Base-by-base conservation (phyloP, 1,140 invertebrate species). In the Caenorhabditis briggsae region DNA sequence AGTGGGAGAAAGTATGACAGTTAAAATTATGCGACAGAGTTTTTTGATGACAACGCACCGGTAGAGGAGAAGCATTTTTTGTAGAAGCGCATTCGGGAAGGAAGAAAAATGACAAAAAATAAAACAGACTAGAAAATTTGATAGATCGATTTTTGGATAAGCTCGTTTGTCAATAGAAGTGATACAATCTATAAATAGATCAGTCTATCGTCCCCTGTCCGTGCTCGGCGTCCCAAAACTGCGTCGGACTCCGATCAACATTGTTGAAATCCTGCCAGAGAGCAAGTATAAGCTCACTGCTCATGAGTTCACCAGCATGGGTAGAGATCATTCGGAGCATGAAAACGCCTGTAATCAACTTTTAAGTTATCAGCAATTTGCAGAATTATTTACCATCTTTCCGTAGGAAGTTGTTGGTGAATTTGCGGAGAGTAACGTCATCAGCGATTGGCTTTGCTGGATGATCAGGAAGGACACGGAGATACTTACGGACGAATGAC, bases 221-320 rank as follows among this genome's bases (percentile, higher is more conserved):
- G 82, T 90, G 88, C 70, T 90, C 90, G 12, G 89, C 83, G 53
- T 91, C 90, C 90, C 90, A 90, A 70, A 90, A 90, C 61, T 90
- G 90, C 18, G 89, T 90, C 6, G 90, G 90, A n/a, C 90, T 89
- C 25, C 89, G 86, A 58, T 92, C 91, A 55, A 92, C 89, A 83
- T 92, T 92, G 88, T 92, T 92, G 86, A 92, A 92, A 86, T 92
- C 91, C 61, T 92, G 90, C 91, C 91, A 92, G 20, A 92, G 85
- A 7, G 91, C 92, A 48, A 92, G 83, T 23, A 92, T 92, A 86
- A 92, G 82, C 86, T 92, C 91, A 48, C 89, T 90, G 84, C 78
- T 90, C 92, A 92, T 92, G 48, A 92, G 87, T 83, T 92, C 91
- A 23, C 91, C 91, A 48, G 91, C 91, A 61, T 91, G 90, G 0